A percentile compares a stretch with the other conserved stretches of the same genome.
These are phyloP conservation scores for Halichoerus grypus DNA, from an alignment of 2,113 vertebrate species.

Conservation along the genomic window DNA sequence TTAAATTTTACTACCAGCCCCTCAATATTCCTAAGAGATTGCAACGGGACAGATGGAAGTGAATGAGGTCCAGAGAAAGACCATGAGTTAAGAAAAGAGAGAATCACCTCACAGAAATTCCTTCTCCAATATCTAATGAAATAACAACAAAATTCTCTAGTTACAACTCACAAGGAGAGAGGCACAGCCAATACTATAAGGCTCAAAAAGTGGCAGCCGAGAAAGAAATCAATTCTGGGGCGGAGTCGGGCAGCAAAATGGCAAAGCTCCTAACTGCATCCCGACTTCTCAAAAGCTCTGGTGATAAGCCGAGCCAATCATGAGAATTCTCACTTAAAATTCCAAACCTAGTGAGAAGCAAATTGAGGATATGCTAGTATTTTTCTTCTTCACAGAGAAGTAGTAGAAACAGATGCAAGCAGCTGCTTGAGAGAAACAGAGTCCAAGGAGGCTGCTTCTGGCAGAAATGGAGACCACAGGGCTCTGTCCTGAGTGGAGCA, in stretches of 20 bases:
- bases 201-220: background rate
- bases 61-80: constrained; percentile 26
- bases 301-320: background rate
- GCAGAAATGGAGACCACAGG: background rate
- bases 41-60: background rate
- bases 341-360: background rate
- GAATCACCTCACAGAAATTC: background rate
- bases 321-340: constrained; percentile 43
- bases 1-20: background rate
- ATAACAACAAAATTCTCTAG: background rate
- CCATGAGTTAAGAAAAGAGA: background rate
- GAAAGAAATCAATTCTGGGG: background rate
- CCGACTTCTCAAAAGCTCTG: background rate
- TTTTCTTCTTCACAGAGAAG: background rate
- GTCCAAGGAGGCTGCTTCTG: background rate
- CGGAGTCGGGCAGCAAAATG: background rate
- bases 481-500: background rate
- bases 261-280: background rate
- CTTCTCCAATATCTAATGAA: background rate
- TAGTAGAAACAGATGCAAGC: background rate
- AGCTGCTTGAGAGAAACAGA: background rate
- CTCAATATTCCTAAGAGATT: background rate
- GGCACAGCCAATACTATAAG: background rate
- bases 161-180: background rate
- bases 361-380: background rate